A percentile compares a stretch with the other conserved stretches of the same genome.
Evolutionary conservation across 2,888 invertebrate species (phyloP).

Genomic region (Neuroscelio doddi): DNA sequence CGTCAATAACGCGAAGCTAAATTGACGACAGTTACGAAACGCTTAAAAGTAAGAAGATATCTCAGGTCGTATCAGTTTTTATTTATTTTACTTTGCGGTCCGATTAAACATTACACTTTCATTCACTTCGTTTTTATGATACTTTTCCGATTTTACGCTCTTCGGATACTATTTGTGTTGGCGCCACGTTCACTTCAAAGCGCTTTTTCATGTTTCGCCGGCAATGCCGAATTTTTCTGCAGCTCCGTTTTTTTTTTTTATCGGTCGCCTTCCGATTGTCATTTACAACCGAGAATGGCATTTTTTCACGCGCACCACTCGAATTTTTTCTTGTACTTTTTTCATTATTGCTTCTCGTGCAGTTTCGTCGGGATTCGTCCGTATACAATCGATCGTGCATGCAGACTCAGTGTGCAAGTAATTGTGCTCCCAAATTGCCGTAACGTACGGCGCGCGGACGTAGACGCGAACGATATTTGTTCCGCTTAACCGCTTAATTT

Average conservation of each 20-base stretch:
- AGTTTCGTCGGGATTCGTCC: constrained; percentile 25
- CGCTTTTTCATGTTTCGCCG: constrained; percentile 47
- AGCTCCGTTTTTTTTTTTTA: constrained; percentile 9
- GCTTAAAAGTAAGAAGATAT: too few relatives aligned
- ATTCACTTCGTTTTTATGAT: constrained; percentile 1
- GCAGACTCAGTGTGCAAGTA: constrained; percentile 30
- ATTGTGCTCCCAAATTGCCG: constrained; percentile 48
- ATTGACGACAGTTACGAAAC: too few relatives aligned
- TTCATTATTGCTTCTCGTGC: constrained; percentile 38
- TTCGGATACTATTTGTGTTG: too few relatives aligned
- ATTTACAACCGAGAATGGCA: constrained; percentile 38
- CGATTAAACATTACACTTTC: constrained; percentile 5
- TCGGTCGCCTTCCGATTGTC: constrained; percentile 24
- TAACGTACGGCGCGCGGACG: constrained; percentile 45
- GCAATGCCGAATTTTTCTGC: constrained; percentile 7
- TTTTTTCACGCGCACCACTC: constrained; percentile 39
- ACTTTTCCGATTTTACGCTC: constrained; percentile 5
- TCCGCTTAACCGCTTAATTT: constrained; percentile 54
- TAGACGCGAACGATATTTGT: constrained; percentile 50
- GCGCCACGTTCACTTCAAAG: constrained; percentile 16
- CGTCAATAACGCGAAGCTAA: too few relatives aligned
- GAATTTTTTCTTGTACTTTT: constrained; percentile 47
- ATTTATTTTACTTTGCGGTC: constrained; percentile 1
- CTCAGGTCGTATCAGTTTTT: not conserved
- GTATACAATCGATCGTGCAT: constrained; percentile 42